A percentile compares a stretch with the other conserved stretches of the same genome.
phyloP scores from a whole-genome alignment of 1,140 invertebrate genomes.

The Arion vulgaris region DNA sequence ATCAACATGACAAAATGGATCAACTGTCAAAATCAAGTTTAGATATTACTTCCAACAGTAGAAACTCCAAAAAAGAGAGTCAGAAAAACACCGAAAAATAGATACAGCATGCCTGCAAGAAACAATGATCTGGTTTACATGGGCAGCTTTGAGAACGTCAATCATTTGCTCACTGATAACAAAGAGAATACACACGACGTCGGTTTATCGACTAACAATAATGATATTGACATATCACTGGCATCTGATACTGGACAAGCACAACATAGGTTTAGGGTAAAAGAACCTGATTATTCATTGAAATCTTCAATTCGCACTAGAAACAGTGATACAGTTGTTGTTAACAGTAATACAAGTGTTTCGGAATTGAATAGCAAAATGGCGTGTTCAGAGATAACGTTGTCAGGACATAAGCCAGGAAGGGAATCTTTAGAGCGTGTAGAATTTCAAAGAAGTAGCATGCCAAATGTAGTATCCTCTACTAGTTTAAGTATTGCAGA shows the following conservation, averaged over 20 bases:
- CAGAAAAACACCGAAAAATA: not conserved
- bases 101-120: constrained; percentile 20
- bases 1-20: not conserved
- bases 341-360: not conserved
- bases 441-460: not conserved
- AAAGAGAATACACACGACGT: not conserved
- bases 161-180: not conserved
- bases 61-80: not conserved
- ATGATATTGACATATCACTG: too few species aligned
- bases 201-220: not conserved
- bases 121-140: constrained; percentile 21
- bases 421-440: not conserved
- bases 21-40: not conserved
- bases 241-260: not conserved
- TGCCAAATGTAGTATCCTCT: not conserved
- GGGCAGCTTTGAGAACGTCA: constrained; percentile 23
- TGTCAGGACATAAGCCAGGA: not conserved
- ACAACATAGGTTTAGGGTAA: not conserved
- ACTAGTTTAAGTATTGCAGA: not conserved
- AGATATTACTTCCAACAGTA: not conserved
- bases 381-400: not conserved
- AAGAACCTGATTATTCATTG: not conserved
- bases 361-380: not conserved
- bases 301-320: not conserved
- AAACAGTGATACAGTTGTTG: not conserved